Conservation (phyloP, 2,113 vertebrate species). For the Brachirus orientalis region DNA sequence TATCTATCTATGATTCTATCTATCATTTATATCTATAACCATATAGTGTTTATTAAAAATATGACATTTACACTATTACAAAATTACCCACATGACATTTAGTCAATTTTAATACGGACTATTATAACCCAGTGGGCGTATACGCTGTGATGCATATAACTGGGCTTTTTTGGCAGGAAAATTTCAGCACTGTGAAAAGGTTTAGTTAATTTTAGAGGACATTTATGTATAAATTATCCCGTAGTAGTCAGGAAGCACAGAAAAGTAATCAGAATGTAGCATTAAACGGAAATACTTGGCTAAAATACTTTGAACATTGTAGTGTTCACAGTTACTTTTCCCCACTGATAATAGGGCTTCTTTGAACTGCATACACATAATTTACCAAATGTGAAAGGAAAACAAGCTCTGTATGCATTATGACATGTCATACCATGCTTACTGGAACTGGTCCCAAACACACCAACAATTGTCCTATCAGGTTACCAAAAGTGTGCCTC, state of each 20-base stretch:
- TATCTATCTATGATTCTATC: no score
- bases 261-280: not conserved
- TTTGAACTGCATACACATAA: not conserved
- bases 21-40: no score
- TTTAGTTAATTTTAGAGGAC: not conserved
- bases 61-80: no score
- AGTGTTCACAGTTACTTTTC: not conserved
- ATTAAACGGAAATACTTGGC: not conserved
- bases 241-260: not conserved
- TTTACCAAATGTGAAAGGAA: slow-evolving; percentile 1
- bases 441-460: slow-evolving; percentile 25
- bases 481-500: slow-evolving; percentile 56
- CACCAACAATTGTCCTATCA: slow-evolving; percentile 33
- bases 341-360: not conserved
- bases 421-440: slow-evolving; percentile 10
- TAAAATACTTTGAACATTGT: not conserved
- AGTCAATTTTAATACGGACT: not conserved
- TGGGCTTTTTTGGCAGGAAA: no score
- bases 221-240: not conserved
- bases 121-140: not conserved
- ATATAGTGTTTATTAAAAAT: no score
- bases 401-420: not conserved
- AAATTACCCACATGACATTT: not conserved
- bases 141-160: not conserved
- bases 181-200: not conserved